phyloP scores from a whole-genome alignment of 2,888 invertebrate genomes.

The Lepidochrysops patricia region DNA sequence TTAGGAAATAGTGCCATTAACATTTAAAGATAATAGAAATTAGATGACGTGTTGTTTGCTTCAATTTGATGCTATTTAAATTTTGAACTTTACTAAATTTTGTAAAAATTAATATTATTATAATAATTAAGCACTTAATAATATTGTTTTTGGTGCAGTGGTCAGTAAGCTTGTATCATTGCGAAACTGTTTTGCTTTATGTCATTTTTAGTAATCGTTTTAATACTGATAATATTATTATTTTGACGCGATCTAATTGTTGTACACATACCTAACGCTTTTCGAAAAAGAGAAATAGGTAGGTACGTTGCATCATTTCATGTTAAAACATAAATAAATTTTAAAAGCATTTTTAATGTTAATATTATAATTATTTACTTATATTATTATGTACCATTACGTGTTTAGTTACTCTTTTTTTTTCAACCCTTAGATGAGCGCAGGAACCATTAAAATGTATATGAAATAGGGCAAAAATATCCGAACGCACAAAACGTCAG shows the following conservation, averaged over 20 bases:
- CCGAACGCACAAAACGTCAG: slow-evolving; percentile 12
- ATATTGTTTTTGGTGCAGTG: slow-evolving; percentile 1
- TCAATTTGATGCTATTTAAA: not conserved
- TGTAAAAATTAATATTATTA: not conserved
- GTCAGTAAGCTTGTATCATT: not conserved
- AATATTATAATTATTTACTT: no score
- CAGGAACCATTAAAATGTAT: not conserved
- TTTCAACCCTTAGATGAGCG: no score
- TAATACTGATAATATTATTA: not conserved
- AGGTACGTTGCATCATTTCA: no score
- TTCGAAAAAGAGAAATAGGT: no score
- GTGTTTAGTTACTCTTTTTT: no score
- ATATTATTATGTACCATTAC: no score
- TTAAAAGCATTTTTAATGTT: no score
- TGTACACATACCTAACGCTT: no score
- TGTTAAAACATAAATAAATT: no score
- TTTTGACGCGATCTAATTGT: not conserved
- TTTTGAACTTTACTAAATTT: slow-evolving; percentile 9
- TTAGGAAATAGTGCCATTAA: slow-evolving; percentile 1
- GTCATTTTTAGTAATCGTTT: not conserved
- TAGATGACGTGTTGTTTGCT: slow-evolving; percentile 2
- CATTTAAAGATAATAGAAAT: slow-evolving; percentile 6
- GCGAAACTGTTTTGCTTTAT: not conserved
- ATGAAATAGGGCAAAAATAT: not conserved
- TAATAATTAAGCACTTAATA: not conserved